These are phyloP conservation scores for Linnaemya vulpina DNA, from an alignment of 2,888 invertebrate species.

Conservation along the genomic window DNA sequence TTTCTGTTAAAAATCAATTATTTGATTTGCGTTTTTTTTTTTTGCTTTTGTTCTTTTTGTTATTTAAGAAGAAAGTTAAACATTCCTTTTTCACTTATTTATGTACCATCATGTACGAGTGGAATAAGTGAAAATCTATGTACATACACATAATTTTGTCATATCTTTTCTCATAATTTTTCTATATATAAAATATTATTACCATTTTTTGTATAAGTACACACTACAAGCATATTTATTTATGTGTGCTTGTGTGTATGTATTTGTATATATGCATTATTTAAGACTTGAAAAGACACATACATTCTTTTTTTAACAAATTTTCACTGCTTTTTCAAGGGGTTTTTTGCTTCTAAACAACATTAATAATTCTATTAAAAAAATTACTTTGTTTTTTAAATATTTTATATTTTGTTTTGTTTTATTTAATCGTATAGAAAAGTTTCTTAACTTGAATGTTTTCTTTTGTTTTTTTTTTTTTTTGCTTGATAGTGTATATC, in stretches of 20 bases:
- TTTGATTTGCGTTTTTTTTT: constrained; percentile 40
- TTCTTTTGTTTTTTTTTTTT: constrained; percentile 51
- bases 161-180: constrained; percentile 34
- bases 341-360: constrained; percentile 70
- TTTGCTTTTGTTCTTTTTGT: too few species aligned
- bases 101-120: constrained; percentile 10
- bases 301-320: constrained; percentile 23
- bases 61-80: constrained; percentile 9
- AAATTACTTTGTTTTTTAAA: constrained; percentile 53
- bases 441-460: constrained; percentile 65
- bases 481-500: constrained; percentile 59
- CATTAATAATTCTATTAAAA: constrained; percentile 46
- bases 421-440: constrained; percentile 60
- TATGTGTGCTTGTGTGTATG: constrained; percentile 14
- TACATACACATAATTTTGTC: constrained; percentile 58
- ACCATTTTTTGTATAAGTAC: constrained; percentile 35
- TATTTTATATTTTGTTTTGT: constrained; percentile 26
- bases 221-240: constrained; percentile 16
- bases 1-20: constrained; percentile 71
- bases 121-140: constrained; percentile 24
- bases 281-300: constrained; percentile 51
- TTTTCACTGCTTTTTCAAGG: constrained; percentile 33
- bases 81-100: constrained; percentile 43
- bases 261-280: constrained; percentile 52
- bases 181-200: constrained; percentile 44